Base-by-base conservation (phyloP, 2,888 invertebrate genomes). In the Standfussiana lucernea region DNA sequence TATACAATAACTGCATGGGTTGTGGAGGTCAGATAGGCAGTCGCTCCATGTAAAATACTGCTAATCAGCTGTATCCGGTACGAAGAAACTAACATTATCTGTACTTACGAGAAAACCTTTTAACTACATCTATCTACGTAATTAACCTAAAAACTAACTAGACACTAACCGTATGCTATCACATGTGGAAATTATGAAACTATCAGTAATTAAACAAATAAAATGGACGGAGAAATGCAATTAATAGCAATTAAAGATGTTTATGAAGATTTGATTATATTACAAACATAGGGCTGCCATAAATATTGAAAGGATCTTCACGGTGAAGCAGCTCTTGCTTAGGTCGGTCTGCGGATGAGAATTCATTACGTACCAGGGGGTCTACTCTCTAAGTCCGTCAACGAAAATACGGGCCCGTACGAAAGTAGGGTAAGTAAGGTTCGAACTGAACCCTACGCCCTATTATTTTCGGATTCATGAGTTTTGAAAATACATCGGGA, bases 161-260 rank as follows among this genome's bases (percentile, higher is more conserved):
- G 18, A 28, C 4, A 37, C 62, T 69, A 62, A 79, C 42, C 13
- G 21, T 69, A 74, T 62, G 64, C 68, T 75, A 79, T 71, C 59
- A 78, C 37, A 70, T 32, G 28, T 24, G 79, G 69, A 73, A 82
- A 86, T 86, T 80, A 82, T 61, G 47, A 64, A 79, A 68, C 50
- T n/a, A 53, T 11, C 21, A 56, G 67, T 77, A 78, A 84, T 84
- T 75, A 81, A 81, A 82, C 81, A 83, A 79, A 77, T 78, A 77
- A 42, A 76, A 74, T 79, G 56, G 47, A 68, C 78, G 82, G 79
- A 78, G 86, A 88, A 88, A 86, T 85, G 85, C 74, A 88, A 88
- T 88, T 88, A 88, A 84, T 88, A 82, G 47, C 82, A 71, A 84
- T 88, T 79, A 86, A 45, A 76, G 50, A 72, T 66, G 70, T 59